phyloP scores from a whole-genome alignment of 2,113 vertebrate genomes.

The Atractosteus spatula region DNA sequence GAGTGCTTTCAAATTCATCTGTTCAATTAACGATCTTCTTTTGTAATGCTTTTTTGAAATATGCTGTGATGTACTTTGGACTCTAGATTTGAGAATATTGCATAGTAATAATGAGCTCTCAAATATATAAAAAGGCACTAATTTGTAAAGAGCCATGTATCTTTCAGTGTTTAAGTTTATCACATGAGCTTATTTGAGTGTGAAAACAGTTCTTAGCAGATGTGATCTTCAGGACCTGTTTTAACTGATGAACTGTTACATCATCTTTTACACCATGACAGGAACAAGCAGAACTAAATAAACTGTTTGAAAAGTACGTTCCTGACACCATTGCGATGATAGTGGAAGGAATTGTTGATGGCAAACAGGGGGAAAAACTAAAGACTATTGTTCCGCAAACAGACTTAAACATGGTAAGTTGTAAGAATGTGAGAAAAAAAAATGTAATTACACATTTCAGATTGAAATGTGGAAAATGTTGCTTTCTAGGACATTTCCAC shows the following conservation, averaged over 20 bases:
- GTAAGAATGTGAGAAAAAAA: not conserved
- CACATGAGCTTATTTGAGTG: no score
- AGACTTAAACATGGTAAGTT: constrained; percentile 89
- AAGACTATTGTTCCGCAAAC: constrained; percentile 89
- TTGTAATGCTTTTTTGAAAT: no score
- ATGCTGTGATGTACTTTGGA: no score
- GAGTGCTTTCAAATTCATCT: not conserved
- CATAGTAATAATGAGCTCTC: no score
- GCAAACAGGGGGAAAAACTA: constrained; percentile 75
- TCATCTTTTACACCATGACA: constrained; percentile 29
- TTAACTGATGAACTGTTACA: not conserved
- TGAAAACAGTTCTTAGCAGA: no score
- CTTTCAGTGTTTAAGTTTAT: no score
- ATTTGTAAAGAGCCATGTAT: no score
- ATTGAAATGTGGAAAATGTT: no score
- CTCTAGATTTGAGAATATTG: no score
- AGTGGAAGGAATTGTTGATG: constrained; percentile 81
- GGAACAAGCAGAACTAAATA: constrained; percentile 65
- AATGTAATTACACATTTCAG: no score
- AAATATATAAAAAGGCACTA: no score
- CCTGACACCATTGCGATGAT: constrained; percentile 81
- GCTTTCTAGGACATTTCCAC: no score
- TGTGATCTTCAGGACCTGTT: not conserved
- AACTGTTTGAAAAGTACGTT: constrained; percentile 87
- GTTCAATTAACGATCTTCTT: not conserved